Evolutionary conservation across 2,888 invertebrate genomes (phyloP).

Genomic region (Pteria penguin): DNA sequence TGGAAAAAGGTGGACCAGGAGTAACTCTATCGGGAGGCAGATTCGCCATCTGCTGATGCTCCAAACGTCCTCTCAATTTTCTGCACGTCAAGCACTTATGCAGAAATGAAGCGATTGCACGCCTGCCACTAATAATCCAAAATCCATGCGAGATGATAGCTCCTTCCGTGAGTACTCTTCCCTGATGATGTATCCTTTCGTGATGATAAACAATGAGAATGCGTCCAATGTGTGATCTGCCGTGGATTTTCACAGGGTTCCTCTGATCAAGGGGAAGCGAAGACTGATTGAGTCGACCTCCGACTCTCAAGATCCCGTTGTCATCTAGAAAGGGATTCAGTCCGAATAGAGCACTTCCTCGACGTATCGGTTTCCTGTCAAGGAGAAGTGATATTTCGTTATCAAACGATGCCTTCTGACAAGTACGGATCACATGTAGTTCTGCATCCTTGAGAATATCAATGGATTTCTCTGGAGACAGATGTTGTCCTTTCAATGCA

Average conservation of each 20-base stretch:
- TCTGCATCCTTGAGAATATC: not conserved
- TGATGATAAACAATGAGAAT: not conserved
- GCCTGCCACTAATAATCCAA: not conserved
- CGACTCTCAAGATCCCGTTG: not conserved
- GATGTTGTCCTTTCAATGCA: not conserved
- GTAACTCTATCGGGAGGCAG: not conserved
- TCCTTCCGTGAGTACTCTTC: not conserved
- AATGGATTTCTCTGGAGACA: not conserved
- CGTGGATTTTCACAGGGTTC: not conserved
- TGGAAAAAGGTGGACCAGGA: not conserved
- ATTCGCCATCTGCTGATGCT: not conserved
- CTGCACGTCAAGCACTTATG: not conserved
- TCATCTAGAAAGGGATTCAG: not conserved
- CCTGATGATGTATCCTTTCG: not conserved
- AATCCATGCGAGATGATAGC: not conserved
- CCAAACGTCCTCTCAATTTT: not conserved
- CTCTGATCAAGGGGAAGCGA: not conserved
- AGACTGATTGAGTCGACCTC: not conserved
- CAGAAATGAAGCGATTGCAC: not conserved
- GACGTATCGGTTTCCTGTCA: not conserved
- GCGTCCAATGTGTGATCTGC: not conserved
- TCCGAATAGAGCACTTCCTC: not conserved
- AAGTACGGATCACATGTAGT: not conserved
- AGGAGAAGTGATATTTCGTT: not conserved
- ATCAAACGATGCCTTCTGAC: not conserved